phyloP scores from a whole-genome alignment of 2,888 invertebrate species.

The Nomada ferruginata region DNA sequence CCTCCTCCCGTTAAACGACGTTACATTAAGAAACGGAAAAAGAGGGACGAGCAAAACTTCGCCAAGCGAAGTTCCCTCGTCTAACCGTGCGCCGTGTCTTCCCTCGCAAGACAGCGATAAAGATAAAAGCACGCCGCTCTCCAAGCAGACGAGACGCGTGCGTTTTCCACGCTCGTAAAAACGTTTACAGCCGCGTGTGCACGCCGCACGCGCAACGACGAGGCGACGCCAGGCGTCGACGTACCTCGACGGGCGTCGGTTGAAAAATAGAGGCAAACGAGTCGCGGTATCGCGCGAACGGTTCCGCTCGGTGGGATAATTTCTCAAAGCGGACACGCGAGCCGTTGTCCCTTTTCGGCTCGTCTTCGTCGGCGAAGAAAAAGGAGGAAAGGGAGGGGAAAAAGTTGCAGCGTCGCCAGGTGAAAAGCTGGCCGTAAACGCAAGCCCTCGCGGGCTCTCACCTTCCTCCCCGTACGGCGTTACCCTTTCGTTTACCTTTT shows the following conservation, averaged over 20 bases:
- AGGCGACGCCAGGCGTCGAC: constrained; percentile 10
- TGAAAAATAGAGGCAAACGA: constrained; percentile 52
- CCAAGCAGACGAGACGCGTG: too few relatives aligned
- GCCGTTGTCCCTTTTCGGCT: constrained; percentile 66
- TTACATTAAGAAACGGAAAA: too few relatives aligned
- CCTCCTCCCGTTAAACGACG: too few relatives aligned
- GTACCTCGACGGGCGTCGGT: constrained; percentile 11
- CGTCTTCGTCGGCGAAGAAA: constrained; percentile 64
- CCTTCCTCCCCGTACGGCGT: constrained; percentile 2
- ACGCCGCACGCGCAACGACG: neutral
- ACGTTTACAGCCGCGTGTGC: neutral
- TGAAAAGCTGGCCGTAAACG: constrained; percentile 41
- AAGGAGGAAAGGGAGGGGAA: constrained; percentile 24
- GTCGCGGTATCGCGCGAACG: constrained; percentile 74
- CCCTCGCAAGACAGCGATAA: too few relatives aligned
- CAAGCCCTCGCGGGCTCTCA: neutral
- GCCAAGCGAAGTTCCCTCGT: too few relatives aligned
- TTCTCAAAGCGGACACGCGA: constrained; percentile 78
- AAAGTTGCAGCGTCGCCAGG: constrained; percentile 29
- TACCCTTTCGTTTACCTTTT: constrained; percentile 59
- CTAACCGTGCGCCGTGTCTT: too few relatives aligned
- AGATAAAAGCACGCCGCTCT: too few relatives aligned
- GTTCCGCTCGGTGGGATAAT: constrained; percentile 80
- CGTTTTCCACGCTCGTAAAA: constrained; percentile 10
- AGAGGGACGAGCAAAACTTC: too few relatives aligned